Percentiles rank a stretch among this genome's conserved stretches.
phyloP scores from a whole-genome alignment of 2,888 invertebrate species.

The Ceriagrion tenellum region DNA sequence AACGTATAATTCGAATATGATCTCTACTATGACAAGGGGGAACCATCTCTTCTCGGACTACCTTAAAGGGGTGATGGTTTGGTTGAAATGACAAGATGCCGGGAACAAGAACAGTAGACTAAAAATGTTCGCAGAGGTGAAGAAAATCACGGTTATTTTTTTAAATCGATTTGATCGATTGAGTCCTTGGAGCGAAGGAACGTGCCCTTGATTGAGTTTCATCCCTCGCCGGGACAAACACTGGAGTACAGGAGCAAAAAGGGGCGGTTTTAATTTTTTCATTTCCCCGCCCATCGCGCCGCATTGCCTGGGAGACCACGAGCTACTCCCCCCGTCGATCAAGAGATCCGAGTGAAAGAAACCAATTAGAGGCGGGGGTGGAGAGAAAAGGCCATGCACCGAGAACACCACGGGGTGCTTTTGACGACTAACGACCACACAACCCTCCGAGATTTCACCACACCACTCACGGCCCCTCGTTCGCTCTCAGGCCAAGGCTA shows the following conservation, averaged over 20 bases:
- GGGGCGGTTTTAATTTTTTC: too few relatives aligned
- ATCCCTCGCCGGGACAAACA: background rate
- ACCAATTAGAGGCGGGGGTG: background rate
- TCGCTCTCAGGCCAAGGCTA: background rate
- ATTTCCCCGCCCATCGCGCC: too few relatives aligned
- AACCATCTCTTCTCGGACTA: too few relatives aligned
- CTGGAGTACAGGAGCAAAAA: too few relatives aligned
- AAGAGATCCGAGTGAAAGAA: background rate
- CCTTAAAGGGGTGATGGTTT: too few relatives aligned
- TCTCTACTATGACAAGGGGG: too few relatives aligned
- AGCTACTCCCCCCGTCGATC: background rate
- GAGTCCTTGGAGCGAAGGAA: background rate
- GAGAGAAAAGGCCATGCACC: background rate
- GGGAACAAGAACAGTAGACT: background rate
- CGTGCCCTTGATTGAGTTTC: slow-evolving; percentile 14
- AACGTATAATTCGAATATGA: too few relatives aligned
- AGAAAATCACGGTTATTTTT: background rate
- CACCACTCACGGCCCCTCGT: too few relatives aligned
- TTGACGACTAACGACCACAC: background rate
- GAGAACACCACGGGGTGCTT: background rate
- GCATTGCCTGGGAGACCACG: background rate
- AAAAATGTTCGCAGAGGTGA: background rate
- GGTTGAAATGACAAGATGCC: background rate
- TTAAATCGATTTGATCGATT: background rate
- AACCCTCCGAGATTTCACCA: background rate